Base-by-base conservation (phyloP, 1,140 invertebrate genomes). In the Drosophila rufa region DNA sequence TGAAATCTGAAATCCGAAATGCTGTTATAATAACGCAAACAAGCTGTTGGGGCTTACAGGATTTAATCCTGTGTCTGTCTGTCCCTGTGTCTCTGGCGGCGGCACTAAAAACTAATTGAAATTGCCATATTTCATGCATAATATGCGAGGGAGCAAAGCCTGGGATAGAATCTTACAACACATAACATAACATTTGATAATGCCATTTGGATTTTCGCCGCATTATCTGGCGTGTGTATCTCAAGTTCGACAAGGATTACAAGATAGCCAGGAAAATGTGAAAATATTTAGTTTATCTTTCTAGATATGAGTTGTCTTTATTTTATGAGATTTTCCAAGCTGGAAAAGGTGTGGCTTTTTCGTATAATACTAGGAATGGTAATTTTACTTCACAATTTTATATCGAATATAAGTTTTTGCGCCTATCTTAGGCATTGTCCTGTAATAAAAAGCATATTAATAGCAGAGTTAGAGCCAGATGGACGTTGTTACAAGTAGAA, bases 101-200 rank as follows among this genome's bases (percentile, higher is more conserved):
- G 60, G 78, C 51, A 67, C 80, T 79, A 83, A 83, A 83, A 83
- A 83, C 66, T 84, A 84, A 83, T 84, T 83, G 71, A 80, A 84
- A 75, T 76, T 83, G 76, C 58, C 80, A 83, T 80, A 79, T 75
- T 82, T 78, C 75, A 71, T 79, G 75, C 60, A 71, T 79, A 57
- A 79, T 58, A 68, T 58, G 64, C 48, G 42, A 22, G 48, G 14
- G 22, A 55, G 27, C 38, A 30, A 15, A 22, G 53, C 58, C 19
- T 11, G 46, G 40, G 53, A 53, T 51, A 33, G 22, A 42, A 56
- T 76, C 53, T 66, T 17, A 25, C 45, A 36, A 15, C 27, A 40
- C 73, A 59, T 66, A 75, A 43, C 70, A 59, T 75, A 78, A 78
- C 48, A 65, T 73, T 65, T 58, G 33, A 64, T 79, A 79, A 70